A percentile compares a stretch with the other conserved stretches of the same genome.
phyloP scores from a whole-genome alignment of 1,140 invertebrate genomes.

The Drosophila sp. region DNA sequence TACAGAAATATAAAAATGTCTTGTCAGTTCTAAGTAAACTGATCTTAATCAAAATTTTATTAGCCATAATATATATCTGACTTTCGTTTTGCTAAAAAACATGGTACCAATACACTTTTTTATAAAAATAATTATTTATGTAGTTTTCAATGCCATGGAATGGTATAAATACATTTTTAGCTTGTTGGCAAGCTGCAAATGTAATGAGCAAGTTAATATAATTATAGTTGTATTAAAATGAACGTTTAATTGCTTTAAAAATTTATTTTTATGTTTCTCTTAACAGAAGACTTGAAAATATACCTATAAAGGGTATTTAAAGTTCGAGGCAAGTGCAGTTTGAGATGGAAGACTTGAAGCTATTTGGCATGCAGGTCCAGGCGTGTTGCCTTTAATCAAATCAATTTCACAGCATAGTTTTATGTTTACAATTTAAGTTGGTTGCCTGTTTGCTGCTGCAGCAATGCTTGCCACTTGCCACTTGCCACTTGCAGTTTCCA shows the following conservation, averaged over 20 bases:
- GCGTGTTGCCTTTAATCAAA: constrained; percentile 80
- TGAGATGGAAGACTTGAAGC: constrained; percentile 32
- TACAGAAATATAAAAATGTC: too few relatives aligned
- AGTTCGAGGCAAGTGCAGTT: neutral
- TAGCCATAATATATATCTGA: too few relatives aligned
- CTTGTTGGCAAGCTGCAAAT: too few relatives aligned
- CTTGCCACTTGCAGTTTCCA: constrained; percentile 16
- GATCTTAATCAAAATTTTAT: neutral
- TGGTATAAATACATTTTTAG: too few relatives aligned
- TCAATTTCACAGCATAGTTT: constrained; percentile 84
- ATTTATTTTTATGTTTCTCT: neutral
- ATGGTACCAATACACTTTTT: too few relatives aligned
- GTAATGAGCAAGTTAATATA: too few relatives aligned
- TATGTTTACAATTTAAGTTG: constrained; percentile 83
- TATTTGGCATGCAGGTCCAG: constrained; percentile 78
- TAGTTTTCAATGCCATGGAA: too few relatives aligned
- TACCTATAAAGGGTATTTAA: constrained; percentile 25
- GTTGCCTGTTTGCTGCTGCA: constrained; percentile 28
- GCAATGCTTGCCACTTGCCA: constrained; percentile 26
- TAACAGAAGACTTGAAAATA: neutral
- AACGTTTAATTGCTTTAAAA: neutral
- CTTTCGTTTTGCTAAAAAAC: too few relatives aligned
- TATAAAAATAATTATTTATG: too few relatives aligned
- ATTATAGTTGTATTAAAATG: too few relatives aligned
- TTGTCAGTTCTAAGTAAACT: too few relatives aligned